Conservation (phyloP, 2,113 vertebrate genomes). For the Sterrhoptilus dennistouni region DNA sequence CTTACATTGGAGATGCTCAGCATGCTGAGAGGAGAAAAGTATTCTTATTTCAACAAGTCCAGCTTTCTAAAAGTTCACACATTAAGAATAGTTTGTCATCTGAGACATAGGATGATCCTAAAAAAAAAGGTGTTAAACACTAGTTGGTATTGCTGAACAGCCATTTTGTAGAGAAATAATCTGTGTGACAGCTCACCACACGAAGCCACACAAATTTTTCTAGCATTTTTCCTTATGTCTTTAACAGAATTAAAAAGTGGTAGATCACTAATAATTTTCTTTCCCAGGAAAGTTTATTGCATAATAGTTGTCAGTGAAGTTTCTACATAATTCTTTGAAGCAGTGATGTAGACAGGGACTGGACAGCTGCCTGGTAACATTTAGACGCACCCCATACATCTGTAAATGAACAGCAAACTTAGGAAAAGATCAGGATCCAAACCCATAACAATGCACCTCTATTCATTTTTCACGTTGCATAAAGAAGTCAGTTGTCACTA, state of each 20-base stretch:
- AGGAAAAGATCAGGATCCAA: background rate
- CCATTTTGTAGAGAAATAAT: background rate
- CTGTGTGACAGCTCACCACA: background rate
- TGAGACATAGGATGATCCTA: background rate
- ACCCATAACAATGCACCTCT: background rate
- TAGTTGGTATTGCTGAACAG: background rate
- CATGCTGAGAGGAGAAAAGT: background rate
- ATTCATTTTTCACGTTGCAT: background rate
- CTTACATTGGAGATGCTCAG: background rate
- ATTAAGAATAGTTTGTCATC: background rate
- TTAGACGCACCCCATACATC: background rate
- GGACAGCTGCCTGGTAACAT: background rate
- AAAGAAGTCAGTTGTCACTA: background rate
- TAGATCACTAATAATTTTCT: rapidly evolving
- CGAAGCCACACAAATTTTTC: background rate
- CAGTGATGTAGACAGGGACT: background rate
- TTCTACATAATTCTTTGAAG: background rate
- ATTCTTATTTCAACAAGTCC: background rate
- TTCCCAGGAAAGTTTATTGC: background rate
- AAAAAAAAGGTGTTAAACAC: background rate
- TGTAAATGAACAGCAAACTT: background rate
- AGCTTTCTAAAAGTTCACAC: background rate
- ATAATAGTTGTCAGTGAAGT: background rate
- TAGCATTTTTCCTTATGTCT: background rate
- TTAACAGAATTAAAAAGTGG: background rate